Base-by-base conservation (phyloP, 2,113 vertebrate species). In the Nibea coibor region DNA sequence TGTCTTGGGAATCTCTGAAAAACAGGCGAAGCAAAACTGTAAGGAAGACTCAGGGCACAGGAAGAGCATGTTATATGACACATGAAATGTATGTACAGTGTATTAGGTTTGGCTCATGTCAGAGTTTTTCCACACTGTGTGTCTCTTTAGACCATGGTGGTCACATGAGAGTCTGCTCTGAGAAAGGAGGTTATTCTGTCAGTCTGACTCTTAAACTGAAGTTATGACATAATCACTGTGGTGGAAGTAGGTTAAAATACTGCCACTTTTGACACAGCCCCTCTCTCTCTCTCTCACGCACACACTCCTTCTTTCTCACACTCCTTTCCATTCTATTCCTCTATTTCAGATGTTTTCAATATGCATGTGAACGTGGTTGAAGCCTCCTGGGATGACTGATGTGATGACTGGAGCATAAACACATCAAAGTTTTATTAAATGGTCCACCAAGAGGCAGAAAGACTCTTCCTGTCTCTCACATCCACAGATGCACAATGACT, bases 1-100 rank as follows among this genome's bases (percentile, higher is more conserved):
- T 19, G 98, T 99, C 95, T 97, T 99, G 0, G 97, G 98, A 87
- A 99, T 96, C 94, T 99, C 97, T 99, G 94, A 39, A 89, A 90
- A 78, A 77, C 2, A 83, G 62, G n/a, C 20, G 3, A 47, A 56
- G 10, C 48, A 4, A 64, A 57, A 62, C 10, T 59, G 20, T 62
- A 2, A 74, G 45, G 22, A 19, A 20, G 14, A 53, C 24, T 24
- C 35, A 16, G 22, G 19, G 54, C 17, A 17, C 17, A 43, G 19
- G 35, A 19, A 22, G 0, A 28, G 19, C 10, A 14, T 10, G 61
- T 57, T 17, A 58, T 39, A 56, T 15, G 2, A 31, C n/a, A 48
- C 0, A 11, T 53, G 3, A 42, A 28, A 16, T 19, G 2, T 43
- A 19, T 62, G 20, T 35, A 42, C 15, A 39, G 17, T 43, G 10